A percentile compares a stretch with the other conserved stretches of the same genome.
phyloP scores from a whole-genome alignment of 2,113 vertebrate genomes.

The Podarcis raffonei region DNA sequence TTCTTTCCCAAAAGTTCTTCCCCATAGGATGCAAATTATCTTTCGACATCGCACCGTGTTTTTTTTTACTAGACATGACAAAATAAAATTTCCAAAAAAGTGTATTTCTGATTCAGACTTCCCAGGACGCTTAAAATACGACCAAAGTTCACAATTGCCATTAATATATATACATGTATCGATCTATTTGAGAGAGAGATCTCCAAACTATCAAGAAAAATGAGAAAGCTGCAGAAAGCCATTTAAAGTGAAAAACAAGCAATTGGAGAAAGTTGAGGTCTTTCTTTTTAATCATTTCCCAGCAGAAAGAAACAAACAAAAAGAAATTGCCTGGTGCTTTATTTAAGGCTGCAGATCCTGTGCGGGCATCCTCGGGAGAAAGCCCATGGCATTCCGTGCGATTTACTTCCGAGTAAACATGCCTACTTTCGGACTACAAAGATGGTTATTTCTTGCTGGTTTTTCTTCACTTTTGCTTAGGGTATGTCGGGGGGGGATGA shows the following conservation, averaged over 20 bases:
- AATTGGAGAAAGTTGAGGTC: too few species aligned
- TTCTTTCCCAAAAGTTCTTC: slow-evolving; percentile 34
- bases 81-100: too few species aligned
- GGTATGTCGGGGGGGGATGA: slow-evolving; percentile 27
- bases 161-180: too few species aligned
- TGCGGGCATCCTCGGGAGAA: not conserved
- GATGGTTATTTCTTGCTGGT: slow-evolving; percentile 75
- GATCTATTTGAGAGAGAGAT: too few species aligned
- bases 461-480: slow-evolving; percentile 68
- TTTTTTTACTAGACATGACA: not conserved
- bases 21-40: not conserved
- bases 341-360: not conserved
- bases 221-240: not conserved
- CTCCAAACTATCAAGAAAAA: not conserved
- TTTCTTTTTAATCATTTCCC: not conserved
- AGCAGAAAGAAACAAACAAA: not conserved
- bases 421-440: not conserved
- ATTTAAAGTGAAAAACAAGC: slow-evolving; percentile 11
- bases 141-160: too few species aligned
- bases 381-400: not conserved
- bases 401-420: not conserved
- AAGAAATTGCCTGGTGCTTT: not conserved
- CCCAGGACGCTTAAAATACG: not conserved
- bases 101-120: too few species aligned
- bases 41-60: not conserved